Conservation (phyloP, 2,113 vertebrate species). For the Oncorhynchus mykiss region DNA sequence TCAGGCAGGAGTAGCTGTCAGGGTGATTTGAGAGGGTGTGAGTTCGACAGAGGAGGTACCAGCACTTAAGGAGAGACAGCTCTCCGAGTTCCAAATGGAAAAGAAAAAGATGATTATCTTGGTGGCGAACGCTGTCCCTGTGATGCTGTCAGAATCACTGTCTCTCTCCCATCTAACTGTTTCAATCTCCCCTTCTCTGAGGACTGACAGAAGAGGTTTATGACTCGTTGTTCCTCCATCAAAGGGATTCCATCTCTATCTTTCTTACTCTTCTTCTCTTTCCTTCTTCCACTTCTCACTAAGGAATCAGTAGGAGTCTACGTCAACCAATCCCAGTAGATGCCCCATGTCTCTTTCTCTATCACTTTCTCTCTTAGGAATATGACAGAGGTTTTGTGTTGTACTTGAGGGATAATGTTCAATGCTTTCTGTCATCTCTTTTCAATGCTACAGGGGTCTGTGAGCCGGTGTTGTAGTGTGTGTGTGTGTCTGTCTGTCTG, state of each 20-base stretch:
- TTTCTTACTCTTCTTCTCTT: background rate
- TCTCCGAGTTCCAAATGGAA: background rate
- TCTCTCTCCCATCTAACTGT: background rate
- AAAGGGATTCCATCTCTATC: background rate
- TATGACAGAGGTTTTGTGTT: constrained; percentile 1
- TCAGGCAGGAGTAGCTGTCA: background rate
- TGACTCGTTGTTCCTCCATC: background rate
- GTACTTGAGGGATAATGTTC: background rate
- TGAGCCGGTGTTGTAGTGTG: background rate
- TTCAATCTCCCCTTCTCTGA: background rate
- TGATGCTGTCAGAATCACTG: background rate
- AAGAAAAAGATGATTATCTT: constrained; percentile 3
- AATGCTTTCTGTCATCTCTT: constrained; percentile 6
- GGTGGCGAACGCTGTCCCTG: background rate
- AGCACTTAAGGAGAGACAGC: background rate
- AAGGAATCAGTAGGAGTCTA: background rate
- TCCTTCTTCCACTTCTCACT: background rate
- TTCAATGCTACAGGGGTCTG: background rate
- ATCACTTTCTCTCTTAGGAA: background rate
- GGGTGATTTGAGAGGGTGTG: background rate
- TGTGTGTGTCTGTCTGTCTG: background rate
- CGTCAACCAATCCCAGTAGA: background rate
- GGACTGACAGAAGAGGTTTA: background rate
- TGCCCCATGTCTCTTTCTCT: background rate
- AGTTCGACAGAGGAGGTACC: background rate